Conservation (phyloP, 2,888 invertebrate species). For the Slavum lentiscoides region DNA sequence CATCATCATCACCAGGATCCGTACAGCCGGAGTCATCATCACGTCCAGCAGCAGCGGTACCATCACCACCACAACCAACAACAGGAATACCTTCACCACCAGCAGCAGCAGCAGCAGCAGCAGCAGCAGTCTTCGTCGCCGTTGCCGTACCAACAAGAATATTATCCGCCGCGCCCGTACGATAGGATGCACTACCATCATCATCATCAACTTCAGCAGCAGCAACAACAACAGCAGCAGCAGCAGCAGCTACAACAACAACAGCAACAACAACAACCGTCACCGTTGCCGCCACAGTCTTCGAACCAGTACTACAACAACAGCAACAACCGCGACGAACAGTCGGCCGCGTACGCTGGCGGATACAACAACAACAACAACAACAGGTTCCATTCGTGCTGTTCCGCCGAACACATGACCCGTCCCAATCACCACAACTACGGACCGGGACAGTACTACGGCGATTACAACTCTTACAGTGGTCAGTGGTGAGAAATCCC, state of each 20-base stretch:
- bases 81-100: constrained; percentile 1
- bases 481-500: constrained; percentile 32
- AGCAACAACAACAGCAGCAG: constrained; percentile 16
- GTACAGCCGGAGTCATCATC: constrained; percentile 46
- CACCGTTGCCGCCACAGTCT: not conserved
- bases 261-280: constrained; percentile 29
- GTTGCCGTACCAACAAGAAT: constrained; percentile 54
- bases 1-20: constrained; percentile 54
- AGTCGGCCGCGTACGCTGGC: constrained; percentile 21
- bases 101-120: constrained; percentile 53
- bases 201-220: constrained; percentile 16
- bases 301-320: not conserved
- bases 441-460: constrained; percentile 31
- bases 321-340: constrained; percentile 30
- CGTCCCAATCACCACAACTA: constrained; percentile 36
- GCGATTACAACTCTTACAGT: constrained; percentile 44
- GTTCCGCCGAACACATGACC: constrained; percentile 44
- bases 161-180: constrained; percentile 54
- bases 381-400: constrained; percentile 47
- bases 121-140: constrained; percentile 24
- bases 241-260: constrained; percentile 6
- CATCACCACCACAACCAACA: constrained; percentile 45
- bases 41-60: constrained; percentile 50
- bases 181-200: constrained; percentile 31
- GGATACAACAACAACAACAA: constrained; percentile 12